Evolutionary conservation across 2,888 invertebrate genomes (phyloP).

Genomic region (Ornithoptera alexandrae): DNA sequence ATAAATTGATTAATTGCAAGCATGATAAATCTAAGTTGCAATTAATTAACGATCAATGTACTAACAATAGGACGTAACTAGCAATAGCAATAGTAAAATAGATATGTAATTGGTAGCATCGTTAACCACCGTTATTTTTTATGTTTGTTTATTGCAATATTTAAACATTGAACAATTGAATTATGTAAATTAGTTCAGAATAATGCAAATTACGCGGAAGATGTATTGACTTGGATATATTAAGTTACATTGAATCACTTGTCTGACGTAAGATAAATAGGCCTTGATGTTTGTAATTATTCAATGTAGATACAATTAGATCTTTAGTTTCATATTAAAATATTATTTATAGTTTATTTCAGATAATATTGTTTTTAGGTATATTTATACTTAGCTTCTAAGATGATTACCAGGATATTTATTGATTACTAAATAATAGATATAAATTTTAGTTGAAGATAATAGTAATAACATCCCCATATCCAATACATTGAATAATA

Average conservation of each 20-base stretch:
- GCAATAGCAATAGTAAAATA: not conserved
- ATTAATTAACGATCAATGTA: slow-evolving; percentile 12
- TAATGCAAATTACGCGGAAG: slow-evolving; percentile 28
- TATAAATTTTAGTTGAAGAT: too few relatives aligned
- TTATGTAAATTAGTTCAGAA: slow-evolving; percentile 27
- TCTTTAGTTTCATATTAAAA: not conserved
- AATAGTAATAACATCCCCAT: too few relatives aligned
- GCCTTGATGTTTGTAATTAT: slow-evolving; percentile 26
- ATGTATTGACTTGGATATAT: slow-evolving; percentile 14
- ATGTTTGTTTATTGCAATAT: slow-evolving; percentile 9
- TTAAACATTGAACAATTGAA: slow-evolving; percentile 7
- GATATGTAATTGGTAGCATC: slow-evolving; percentile 11
- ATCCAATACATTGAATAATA: too few relatives aligned
- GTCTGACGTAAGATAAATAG: slow-evolving; percentile 13
- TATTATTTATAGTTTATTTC: not conserved
- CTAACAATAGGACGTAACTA: slow-evolving; percentile 15
- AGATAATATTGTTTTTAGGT: not conserved
- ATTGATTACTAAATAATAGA: too few relatives aligned
- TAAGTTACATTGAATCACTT: slow-evolving; percentile 12
- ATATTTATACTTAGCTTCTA: not conserved
- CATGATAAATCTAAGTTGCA: not conserved
- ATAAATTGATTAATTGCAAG: not conserved
- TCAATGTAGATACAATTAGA: not conserved
- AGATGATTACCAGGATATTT: not conserved
- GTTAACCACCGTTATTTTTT: slow-evolving; percentile 8